A percentile compares a stretch with the other conserved stretches of the same genome.
These are phyloP conservation scores for Papilio gigon DNA, from an alignment of 2,888 invertebrate species.

Conservation along the genomic window DNA sequence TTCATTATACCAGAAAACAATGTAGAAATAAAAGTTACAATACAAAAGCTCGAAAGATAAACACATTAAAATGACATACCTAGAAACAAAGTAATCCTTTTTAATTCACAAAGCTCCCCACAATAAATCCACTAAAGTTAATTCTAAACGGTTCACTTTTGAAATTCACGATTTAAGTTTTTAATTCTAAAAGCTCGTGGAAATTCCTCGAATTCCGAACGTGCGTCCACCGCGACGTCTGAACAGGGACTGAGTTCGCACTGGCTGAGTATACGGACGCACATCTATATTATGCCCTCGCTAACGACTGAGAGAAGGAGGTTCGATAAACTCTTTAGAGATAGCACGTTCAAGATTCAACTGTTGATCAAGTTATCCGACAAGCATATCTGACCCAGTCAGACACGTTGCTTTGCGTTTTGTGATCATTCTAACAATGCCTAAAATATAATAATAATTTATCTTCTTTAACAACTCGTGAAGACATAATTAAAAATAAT, in stretches of 20 bases:
- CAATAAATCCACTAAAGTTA: constrained; percentile 23
- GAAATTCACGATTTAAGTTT: constrained; percentile 36
- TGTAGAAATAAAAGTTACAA: not conserved
- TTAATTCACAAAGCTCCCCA: constrained; percentile 15
- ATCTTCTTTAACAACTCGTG: no score
- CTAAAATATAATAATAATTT: no score
- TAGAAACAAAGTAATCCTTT: constrained; percentile 9
- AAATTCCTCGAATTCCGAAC: constrained; percentile 1
- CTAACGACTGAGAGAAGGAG: constrained; percentile 33
- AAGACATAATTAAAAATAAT: not conserved
- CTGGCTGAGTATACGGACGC: constrained; percentile 17
- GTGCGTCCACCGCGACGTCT: constrained; percentile 25
- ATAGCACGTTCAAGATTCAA: constrained; percentile 12
- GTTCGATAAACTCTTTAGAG: constrained; percentile 34
- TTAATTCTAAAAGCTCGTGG: constrained; percentile 13
- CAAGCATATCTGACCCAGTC: no score
- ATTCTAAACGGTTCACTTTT: constrained; percentile 16
- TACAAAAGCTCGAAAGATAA: no score
- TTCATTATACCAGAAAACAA: not conserved
- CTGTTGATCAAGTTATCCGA: constrained; percentile 15
- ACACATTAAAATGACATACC: not conserved
- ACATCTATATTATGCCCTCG: constrained; percentile 30
- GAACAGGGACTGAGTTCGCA: constrained; percentile 36
- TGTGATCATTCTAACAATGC: no score
- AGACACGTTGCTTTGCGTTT: no score